Conservation (phyloP, 2,888 invertebrate genomes). For the Lysandra bellargus region DNA sequence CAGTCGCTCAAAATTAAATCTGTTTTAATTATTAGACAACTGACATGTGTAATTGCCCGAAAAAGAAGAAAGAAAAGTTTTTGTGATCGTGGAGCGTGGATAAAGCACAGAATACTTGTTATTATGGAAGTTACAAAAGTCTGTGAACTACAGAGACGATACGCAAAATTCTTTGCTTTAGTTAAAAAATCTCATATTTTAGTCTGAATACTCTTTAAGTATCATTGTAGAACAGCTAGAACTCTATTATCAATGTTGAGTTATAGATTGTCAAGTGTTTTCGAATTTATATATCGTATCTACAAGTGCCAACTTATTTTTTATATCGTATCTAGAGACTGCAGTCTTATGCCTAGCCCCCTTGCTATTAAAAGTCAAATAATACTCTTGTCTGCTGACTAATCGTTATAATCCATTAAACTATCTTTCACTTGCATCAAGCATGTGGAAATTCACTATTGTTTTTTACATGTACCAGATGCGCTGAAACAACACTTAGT, state of each 20-base stretch:
- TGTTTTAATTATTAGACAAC: background rate
- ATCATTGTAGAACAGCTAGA: too few relatives aligned
- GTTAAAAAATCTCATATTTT: too few relatives aligned
- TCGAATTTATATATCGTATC: too few relatives aligned
- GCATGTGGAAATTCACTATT: background rate
- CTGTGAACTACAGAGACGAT: too few relatives aligned
- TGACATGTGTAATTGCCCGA: slow-evolving; percentile 2
- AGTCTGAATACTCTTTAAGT: too few relatives aligned
- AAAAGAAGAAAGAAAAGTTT: slow-evolving; percentile 7
- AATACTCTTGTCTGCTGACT: background rate
- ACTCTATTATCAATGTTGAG: too few relatives aligned
- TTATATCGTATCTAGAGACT: too few relatives aligned
- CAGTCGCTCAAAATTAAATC: slow-evolving; percentile 22
- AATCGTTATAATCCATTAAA: background rate
- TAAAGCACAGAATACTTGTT: background rate
- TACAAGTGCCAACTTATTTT: too few relatives aligned
- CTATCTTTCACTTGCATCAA: background rate
- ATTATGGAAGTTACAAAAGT: background rate
- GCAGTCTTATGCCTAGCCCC: too few relatives aligned
- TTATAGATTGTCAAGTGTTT: too few relatives aligned
- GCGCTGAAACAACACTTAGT: background rate
- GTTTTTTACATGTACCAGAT: background rate
- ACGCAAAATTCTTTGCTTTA: background rate
- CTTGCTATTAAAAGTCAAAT: too few relatives aligned
- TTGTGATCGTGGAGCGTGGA: background rate